Conservation (phyloP, 2,113 vertebrate genomes). For the Urocitellus parryii region DNA sequence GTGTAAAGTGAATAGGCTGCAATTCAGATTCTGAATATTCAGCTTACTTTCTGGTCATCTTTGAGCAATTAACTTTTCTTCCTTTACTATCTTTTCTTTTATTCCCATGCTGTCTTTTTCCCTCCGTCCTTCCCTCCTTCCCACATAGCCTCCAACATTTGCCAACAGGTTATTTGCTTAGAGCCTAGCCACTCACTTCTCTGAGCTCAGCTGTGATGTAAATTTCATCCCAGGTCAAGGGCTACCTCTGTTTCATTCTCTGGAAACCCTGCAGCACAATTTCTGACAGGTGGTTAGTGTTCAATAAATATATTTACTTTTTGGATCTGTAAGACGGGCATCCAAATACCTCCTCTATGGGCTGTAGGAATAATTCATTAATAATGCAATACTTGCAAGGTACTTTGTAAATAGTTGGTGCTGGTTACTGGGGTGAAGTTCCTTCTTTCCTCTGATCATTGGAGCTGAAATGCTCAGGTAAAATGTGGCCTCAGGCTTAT, state of each 20-base stretch:
- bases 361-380: neutral
- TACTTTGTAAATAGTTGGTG: neutral
- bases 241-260: neutral
- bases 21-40: neutral
- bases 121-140: too few species aligned
- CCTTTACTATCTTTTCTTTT: neutral
- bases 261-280: neutral
- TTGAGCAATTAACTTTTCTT: neutral
- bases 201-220: neutral
- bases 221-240: neutral
- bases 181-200: neutral
- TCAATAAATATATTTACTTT: neutral
- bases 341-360: neutral
- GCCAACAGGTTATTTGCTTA: neutral
- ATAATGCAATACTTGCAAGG: neutral
- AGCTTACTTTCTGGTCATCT: neutral
- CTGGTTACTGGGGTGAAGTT: neutral
- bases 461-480: neutral
- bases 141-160: too few species aligned
- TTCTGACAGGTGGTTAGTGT: neutral
- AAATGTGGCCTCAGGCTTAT: neutral
- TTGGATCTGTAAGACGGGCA: neutral
- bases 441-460: neutral
- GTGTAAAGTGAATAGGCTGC: neutral
- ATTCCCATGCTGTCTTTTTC: neutral